These are phyloP conservation scores for Eristalis tenax DNA, from an alignment of 2,888 invertebrate genomes.

Conservation along the genomic window DNA sequence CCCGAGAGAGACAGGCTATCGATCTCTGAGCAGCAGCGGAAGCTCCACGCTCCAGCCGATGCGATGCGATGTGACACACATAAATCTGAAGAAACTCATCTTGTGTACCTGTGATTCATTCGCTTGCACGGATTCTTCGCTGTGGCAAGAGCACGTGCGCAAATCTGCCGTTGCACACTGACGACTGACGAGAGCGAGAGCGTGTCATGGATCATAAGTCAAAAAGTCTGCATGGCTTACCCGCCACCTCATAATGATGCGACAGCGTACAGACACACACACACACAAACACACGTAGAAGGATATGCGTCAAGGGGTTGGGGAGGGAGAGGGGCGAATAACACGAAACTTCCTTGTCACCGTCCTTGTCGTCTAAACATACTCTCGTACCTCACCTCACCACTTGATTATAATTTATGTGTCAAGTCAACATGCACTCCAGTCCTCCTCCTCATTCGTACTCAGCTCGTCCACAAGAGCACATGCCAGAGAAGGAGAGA, in stretches of 20 bases:
- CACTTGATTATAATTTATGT: conserved; percentile 42
- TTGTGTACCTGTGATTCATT: conserved; percentile 21
- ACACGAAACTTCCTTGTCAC: conserved; percentile 33
- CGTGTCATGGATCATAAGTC: conserved; percentile 31
- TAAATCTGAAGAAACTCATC: conserved; percentile 35
- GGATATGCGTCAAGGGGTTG: not conserved
- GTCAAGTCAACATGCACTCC: conserved; percentile 22
- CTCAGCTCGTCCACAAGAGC: conserved; percentile 3
- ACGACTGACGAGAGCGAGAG: too few species aligned
- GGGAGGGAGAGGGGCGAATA: not conserved
- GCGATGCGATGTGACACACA: conserved; percentile 12
- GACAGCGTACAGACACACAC: not conserved
- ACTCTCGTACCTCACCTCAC: conserved; percentile 4
- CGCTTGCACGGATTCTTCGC: conserved; percentile 15
- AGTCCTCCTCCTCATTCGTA: not conserved
- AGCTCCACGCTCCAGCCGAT: not conserved
- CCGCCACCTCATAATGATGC: not conserved
- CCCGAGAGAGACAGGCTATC: not conserved
- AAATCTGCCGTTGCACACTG: not conserved
- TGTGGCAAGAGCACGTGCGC: conserved; percentile 6
- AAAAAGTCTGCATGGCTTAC: conserved; percentile 24
- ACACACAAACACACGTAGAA: conserved; percentile 1
- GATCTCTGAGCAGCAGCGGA: not conserved
- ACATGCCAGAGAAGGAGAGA: too few species aligned
- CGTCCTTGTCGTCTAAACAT: not conserved